Evolutionary conservation across 1,140 invertebrate genomes (phyloP).

Genomic region (Geopemphigus sp.): DNA sequence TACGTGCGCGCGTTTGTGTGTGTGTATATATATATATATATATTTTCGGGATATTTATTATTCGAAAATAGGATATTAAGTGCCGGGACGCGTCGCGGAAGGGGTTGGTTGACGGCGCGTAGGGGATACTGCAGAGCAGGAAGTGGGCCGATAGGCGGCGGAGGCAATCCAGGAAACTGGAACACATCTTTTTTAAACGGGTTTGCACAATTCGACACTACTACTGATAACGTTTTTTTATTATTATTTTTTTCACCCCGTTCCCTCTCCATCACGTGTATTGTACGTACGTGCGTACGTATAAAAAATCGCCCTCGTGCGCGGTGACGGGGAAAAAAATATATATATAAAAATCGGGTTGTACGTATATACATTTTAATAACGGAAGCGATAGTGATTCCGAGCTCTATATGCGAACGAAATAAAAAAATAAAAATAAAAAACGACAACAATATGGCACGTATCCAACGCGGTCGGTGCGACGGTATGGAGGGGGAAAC

Average conservation of each 20-base stretch:
- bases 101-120: neutral
- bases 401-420: neutral
- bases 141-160: slow-evolving; percentile 14
- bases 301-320: slow-evolving; percentile 16
- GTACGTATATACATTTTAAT: slow-evolving; percentile 25
- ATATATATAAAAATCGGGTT: slow-evolving; percentile 19
- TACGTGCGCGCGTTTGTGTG: neutral
- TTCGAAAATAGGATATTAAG: slow-evolving; percentile 45
- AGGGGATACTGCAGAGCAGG: neutral
- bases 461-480: slow-evolving; percentile 14
- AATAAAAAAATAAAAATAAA: neutral
- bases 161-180: slow-evolving; percentile 24
- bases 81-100: slow-evolving; percentile 6
- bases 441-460: slow-evolving; percentile 38
- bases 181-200: slow-evolving; percentile 42
- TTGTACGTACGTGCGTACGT: neutral
- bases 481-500: slow-evolving; percentile 4
- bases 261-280: neutral
- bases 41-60: slow-evolving; percentile 27
- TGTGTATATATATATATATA: neutral
- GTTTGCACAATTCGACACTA: slow-evolving; percentile 34
- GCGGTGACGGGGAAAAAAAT: neutral
- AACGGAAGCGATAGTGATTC: slow-evolving; percentile 45
- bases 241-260: neutral
- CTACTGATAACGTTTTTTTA: slow-evolving; percentile 13